A percentile compares a stretch with the other conserved stretches of the same genome.
These are phyloP conservation scores for Paelopatides confundens DNA, from an alignment of 53 echinoderm and acorn worm genomes.

Conservation along the genomic window DNA sequence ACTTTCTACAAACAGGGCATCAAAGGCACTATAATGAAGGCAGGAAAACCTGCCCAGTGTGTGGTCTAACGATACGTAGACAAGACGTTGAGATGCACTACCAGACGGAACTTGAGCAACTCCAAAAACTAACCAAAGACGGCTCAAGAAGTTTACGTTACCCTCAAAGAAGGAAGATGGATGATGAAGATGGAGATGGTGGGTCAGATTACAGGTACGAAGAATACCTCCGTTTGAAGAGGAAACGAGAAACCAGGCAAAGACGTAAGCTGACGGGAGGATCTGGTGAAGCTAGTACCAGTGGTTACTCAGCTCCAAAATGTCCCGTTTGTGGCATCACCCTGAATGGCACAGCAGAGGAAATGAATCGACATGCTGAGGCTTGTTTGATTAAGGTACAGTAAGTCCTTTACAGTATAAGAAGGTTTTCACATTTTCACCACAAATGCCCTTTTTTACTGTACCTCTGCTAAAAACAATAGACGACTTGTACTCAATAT, in stretches of 20 bases:
- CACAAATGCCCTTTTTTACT: too few relatives aligned
- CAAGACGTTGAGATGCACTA: conserved; percentile 77
- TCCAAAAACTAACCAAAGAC: conserved; percentile 74
- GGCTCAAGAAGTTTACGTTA: conserved; percentile 33
- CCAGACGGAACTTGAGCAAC: conserved; percentile 77
- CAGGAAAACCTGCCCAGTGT: conserved; percentile 71
- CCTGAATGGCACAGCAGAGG: conserved; percentile 74
- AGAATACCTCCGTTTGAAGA: neutral
- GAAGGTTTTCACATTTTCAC: too few relatives aligned
- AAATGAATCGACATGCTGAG: conserved; percentile 86
- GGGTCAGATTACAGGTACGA: conserved; percentile 28
- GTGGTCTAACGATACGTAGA: conserved; percentile 83
- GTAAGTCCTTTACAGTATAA: too few relatives aligned
- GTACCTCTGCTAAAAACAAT: too few relatives aligned
- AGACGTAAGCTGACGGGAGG: neutral
- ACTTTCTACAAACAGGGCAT: neutral
- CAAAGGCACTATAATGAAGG: conserved; percentile 46
- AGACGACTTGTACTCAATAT: too few relatives aligned
- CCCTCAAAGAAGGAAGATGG: neutral
- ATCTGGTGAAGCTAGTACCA: neutral
- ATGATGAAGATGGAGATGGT: conserved; percentile 43
- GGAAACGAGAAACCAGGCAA: conserved; percentile 39
- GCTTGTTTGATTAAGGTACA: conserved; percentile 79
- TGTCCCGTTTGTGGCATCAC: conserved; percentile 74
- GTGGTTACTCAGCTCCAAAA: neutral